Evolutionary conservation across 2,113 vertebrate genomes (phyloP).

Genomic region (Phylloscopus trochilus): DNA sequence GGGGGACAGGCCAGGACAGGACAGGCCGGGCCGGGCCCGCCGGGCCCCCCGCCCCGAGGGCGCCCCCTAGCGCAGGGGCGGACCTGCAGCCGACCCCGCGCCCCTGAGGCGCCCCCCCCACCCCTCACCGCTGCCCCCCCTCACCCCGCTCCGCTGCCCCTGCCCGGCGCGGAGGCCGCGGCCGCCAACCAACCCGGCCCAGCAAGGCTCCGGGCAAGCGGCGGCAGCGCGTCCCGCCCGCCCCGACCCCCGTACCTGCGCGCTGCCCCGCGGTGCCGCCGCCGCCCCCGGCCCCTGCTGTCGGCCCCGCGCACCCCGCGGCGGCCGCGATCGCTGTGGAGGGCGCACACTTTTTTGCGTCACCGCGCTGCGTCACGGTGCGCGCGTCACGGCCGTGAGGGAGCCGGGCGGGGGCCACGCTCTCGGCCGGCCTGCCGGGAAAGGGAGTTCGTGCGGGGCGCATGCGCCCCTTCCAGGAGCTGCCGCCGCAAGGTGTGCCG

Average conservation of each 20-base stretch:
- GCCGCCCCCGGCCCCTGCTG: slow-evolving; percentile 55
- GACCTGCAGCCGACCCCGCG: no score
- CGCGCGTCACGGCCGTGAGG: not conserved
- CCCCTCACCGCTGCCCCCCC: no score
- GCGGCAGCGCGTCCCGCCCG: no score
- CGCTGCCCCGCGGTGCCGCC: slow-evolving; percentile 10
- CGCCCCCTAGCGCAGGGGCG: no score
- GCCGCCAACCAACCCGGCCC: no score
- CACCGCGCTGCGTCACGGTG: slow-evolving; percentile 49
- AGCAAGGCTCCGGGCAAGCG: no score
- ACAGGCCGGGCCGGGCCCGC: no score
- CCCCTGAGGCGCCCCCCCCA: no score
- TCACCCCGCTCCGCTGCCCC: no score
- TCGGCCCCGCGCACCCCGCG: slow-evolving; percentile 69
- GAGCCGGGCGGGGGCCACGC: no score
- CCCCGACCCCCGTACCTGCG: not conserved
- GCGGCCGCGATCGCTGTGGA: slow-evolving; percentile 59
- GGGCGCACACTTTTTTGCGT: slow-evolving; percentile 76
- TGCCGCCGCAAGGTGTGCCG: fast-evolving
- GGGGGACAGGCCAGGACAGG: not conserved
- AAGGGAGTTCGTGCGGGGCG: not conserved
- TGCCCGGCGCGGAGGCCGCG: no score
- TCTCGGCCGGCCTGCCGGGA: slow-evolving; percentile 1
- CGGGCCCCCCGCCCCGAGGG: no score
- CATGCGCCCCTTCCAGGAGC: fast-evolving